Conservation (phyloP, 2,797 vertebrate genomes). For the Yasuhikotakia modesta region DNA sequence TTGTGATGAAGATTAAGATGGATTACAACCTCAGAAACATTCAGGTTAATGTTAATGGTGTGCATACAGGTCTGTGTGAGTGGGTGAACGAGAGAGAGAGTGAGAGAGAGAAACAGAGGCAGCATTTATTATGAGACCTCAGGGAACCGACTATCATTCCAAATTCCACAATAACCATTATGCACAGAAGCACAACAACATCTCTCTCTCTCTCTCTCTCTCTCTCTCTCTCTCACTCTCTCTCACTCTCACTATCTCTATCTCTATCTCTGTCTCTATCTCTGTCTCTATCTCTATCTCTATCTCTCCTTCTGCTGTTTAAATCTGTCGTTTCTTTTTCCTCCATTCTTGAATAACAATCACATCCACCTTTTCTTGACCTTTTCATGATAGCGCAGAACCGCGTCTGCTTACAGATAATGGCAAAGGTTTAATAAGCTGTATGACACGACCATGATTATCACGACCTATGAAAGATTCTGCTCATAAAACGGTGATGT, state of each 20-base stretch:
- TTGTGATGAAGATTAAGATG: conserved; percentile 20
- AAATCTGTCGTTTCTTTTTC: neutral
- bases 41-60: neutral
- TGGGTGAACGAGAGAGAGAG: too few species aligned
- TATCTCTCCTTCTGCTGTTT: too few species aligned
- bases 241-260: neutral
- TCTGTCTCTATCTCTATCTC: too few species aligned
- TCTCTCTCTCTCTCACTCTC: neutral
- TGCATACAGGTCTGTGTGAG: neutral
- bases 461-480: conserved; percentile 53
- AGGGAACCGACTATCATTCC: conserved; percentile 30
- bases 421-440: conserved; percentile 64
- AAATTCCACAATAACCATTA: conserved; percentile 37
- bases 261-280: too few species aligned
- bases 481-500: conserved; percentile 29
- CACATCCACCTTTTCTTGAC: conserved; percentile 61
- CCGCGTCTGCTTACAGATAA: conserved; percentile 51
- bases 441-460: conserved; percentile 62
- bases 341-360: neutral
- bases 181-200: too few species aligned
- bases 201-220: neutral
- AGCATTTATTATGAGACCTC: conserved; percentile 36
- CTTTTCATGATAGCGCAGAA: conserved; percentile 70
- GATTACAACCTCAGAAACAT: conserved; percentile 24
- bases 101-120: neutral